phyloP scores from a whole-genome alignment of 2,113 vertebrate genomes.

The Pelusios castaneus region DNA sequence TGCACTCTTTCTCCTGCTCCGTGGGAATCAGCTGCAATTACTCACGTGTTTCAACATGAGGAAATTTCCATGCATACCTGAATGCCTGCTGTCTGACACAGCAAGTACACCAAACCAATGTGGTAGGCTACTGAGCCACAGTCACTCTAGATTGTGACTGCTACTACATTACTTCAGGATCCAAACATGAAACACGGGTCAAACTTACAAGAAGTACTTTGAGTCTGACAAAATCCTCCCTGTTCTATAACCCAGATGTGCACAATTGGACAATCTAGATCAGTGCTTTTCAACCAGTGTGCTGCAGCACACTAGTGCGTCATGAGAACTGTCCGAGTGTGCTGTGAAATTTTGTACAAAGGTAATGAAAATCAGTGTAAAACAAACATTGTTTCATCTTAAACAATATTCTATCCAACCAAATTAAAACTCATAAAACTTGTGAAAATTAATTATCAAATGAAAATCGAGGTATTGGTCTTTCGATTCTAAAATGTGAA shows the following conservation, averaged over 20 bases:
- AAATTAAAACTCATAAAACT: too few species aligned
- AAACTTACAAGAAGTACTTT: not conserved
- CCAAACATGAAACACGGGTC: not conserved
- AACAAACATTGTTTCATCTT: too few species aligned
- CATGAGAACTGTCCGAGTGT: too few species aligned
- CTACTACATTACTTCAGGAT: not conserved
- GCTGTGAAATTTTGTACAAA: too few species aligned
- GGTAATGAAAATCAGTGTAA: too few species aligned
- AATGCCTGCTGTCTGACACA: not conserved
- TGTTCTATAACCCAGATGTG: not conserved
- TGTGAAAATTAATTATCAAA: too few species aligned
- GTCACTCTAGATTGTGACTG: not conserved
- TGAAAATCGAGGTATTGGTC: too few species aligned
- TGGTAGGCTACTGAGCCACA: not conserved
- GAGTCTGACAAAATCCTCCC: not conserved
- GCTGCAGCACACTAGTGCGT: too few species aligned
- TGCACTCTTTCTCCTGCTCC: not conserved
- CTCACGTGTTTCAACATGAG: not conserved
- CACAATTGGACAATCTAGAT: accelerated
- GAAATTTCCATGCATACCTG: not conserved
- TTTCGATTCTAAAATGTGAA: too few species aligned
- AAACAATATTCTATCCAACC: too few species aligned
- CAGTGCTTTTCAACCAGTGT: too few species aligned
- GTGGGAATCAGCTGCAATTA: not conserved
- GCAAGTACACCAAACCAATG: not conserved